Conservation (phyloP, 2,888 invertebrate genomes). For the Euphydryas editha region DNA sequence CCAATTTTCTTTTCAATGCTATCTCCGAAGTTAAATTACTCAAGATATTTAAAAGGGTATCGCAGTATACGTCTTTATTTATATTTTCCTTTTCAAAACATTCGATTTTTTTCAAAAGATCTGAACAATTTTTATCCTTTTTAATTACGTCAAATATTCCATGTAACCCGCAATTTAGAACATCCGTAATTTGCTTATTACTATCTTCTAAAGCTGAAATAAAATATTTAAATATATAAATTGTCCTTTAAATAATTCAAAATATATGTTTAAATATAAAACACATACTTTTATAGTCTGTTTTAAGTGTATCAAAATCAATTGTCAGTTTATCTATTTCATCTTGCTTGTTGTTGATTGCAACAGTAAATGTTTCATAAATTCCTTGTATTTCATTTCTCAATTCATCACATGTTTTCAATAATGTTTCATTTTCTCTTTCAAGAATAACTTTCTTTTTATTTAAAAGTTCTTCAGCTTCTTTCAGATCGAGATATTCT, state of each 20-base stretch:
- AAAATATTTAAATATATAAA: conserved; percentile 20
- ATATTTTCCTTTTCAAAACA: conserved; percentile 15
- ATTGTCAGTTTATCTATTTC: conserved; percentile 41
- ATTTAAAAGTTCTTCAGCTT: conserved; percentile 25
- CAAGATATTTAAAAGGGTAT: conserved; percentile 50
- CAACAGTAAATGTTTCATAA: conserved; percentile 28
- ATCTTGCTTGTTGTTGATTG: conserved; percentile 28
- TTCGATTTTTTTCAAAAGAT: conserved; percentile 47
- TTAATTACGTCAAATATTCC: conserved; percentile 48
- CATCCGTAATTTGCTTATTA: conserved; percentile 41
- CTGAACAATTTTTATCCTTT: conserved; percentile 44
- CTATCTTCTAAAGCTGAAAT: conserved; percentile 37
- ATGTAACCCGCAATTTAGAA: conserved; percentile 48
- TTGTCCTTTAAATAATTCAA: conserved; percentile 9
- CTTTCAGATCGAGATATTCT: conserved; percentile 12
- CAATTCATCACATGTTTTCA: conserved; percentile 38
- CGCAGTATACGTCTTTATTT: conserved; percentile 45
- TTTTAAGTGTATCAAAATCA: conserved; percentile 48
- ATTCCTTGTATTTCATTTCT: conserved; percentile 39
- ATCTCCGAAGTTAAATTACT: conserved; percentile 51
- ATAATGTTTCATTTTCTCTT: conserved; percentile 35
- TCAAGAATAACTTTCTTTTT: conserved; percentile 20
- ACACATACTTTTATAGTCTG: conserved; percentile 53
- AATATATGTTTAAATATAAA: conserved; percentile 31
- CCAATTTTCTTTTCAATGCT: conserved; percentile 47